Percentiles rank a stretch among this genome's conserved stretches.
These are phyloP conservation scores for Carapus acus DNA, from an alignment of 2,797 vertebrate genomes.

Conservation along the genomic window DNA sequence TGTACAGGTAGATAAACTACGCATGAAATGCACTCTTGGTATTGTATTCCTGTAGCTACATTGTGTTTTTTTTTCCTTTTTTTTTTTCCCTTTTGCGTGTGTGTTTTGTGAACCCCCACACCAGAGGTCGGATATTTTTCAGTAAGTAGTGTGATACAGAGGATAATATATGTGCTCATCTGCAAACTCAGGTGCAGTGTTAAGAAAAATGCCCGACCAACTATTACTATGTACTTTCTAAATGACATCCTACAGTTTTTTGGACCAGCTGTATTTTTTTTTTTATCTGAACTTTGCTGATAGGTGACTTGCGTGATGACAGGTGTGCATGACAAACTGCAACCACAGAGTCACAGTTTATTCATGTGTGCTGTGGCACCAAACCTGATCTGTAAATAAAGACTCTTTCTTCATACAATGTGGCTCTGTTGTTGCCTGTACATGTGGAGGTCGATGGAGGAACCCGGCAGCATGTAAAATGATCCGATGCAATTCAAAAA, in stretches of 20 bases:
- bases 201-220: constrained; percentile 8
- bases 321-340: constrained; percentile 8
- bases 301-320: constrained; percentile 1
- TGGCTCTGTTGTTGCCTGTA: constrained; percentile 8
- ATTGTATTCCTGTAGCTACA: neutral
- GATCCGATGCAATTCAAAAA: neutral
- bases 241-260: constrained; percentile 35
- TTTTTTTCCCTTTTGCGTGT: neutral
- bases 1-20: constrained; percentile 14
- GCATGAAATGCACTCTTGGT: neutral
- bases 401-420: constrained; percentile 5
- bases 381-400: constrained; percentile 56
- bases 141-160: neutral
- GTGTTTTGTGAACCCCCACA: too few species aligned
- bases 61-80: too few species aligned
- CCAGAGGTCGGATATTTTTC: neutral
- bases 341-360: constrained; percentile 7
- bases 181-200: constrained; percentile 2
- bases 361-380: constrained; percentile 37
- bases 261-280: neutral
- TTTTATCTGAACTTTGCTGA: neutral
- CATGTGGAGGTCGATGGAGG: neutral
- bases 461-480: neutral
- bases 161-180: constrained; percentile 13
- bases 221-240: constrained; percentile 12